A percentile compares a stretch with the other conserved stretches of the same genome.
phyloP scores from a whole-genome alignment of 2,113 vertebrate genomes.

The Romanogobio albipinnatus region DNA sequence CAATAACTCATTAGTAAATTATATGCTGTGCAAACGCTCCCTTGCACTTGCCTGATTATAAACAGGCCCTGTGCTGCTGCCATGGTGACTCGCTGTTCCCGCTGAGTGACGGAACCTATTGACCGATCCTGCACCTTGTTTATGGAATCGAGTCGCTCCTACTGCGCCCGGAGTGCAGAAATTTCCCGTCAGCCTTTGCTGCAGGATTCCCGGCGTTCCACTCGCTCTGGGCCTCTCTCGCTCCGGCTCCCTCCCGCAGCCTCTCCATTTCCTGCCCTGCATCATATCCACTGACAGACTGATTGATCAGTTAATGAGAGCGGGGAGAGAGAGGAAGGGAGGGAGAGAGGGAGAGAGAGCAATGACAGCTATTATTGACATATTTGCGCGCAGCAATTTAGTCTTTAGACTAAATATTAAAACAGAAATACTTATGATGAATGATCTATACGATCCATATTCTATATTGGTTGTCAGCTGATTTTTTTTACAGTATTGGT shows the following conservation, averaged over 20 bases:
- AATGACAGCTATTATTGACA: neutral
- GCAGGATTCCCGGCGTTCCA: neutral
- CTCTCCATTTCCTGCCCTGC: conserved; percentile 5
- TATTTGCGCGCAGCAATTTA: neutral
- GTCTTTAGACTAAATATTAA: neutral
- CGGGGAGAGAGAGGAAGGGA: neutral
- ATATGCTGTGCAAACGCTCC: neutral
- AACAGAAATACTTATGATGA: neutral
- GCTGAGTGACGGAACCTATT: conserved; percentile 45
- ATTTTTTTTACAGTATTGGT: neutral
- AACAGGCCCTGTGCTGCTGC: conserved; percentile 28
- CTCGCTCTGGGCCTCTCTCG: neutral
- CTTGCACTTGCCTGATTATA: conserved; percentile 9
- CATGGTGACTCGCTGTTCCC: conserved; percentile 26
- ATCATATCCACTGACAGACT: conserved; percentile 20
- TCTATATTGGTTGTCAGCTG: neutral
- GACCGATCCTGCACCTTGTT: conserved; percentile 27
- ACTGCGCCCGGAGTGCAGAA: neutral
- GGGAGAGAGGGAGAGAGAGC: conserved; percentile 5
- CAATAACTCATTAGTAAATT: conserved; percentile 3
- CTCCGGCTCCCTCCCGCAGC: neutral
- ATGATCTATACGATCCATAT: neutral
- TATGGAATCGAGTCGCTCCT: conserved; percentile 15
- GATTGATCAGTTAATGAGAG: conserved; percentile 34
- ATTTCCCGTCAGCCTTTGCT: conserved; percentile 9